Base-by-base conservation (phyloP, 2,888 invertebrate species). In the Aradus depressus region DNA sequence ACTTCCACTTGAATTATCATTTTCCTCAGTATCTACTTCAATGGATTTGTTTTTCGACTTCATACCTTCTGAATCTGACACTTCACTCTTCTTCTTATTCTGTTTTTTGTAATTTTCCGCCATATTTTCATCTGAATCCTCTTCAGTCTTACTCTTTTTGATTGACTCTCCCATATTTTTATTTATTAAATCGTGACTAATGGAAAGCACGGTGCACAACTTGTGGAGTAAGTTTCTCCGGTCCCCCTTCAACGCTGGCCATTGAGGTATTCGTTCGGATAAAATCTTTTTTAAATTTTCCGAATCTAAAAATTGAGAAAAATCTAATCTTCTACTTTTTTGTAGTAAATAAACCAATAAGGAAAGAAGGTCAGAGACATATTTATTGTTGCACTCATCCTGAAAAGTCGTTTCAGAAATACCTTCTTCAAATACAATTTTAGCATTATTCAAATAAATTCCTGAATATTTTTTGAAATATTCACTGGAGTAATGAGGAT, bases 361-460 rank as follows among this genome's bases (percentile, higher is more conserved):
- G 16, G 18, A 47, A 23, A 19, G 35, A 12, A 47, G 19, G 6
- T 47, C 47, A 22, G 47, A 26, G 28, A 23, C 19, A 35, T 35
- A 47, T 47, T 47, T 47, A n/a, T 19, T 25, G n/a, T 47, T 47
- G 5, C 23, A 3, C 26, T 47, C 26, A 19, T 47, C 18, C 6
- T n/a, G 10, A 4, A 19, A 6, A 45, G 14, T 22, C 14, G 38
- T 2, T 37, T 14, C 22, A 8, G 19, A 16, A 34, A 47, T 16
- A 1, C 23, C 16, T 4, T 38, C 14, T 14, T 25, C 14, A 37
- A 47, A 47, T 18, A 18, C 16, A 12, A 38, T 19, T 2, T 14
- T 28, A 25, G 6, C 38, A 10, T 25, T 26, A 16, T n/a, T 22
- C 26, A 47, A 10, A 16, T 47, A 37, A n/a, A 3, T 19, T 25